phyloP scores from a whole-genome alignment of 2,888 invertebrate species.

The Bellardia bayeri region DNA sequence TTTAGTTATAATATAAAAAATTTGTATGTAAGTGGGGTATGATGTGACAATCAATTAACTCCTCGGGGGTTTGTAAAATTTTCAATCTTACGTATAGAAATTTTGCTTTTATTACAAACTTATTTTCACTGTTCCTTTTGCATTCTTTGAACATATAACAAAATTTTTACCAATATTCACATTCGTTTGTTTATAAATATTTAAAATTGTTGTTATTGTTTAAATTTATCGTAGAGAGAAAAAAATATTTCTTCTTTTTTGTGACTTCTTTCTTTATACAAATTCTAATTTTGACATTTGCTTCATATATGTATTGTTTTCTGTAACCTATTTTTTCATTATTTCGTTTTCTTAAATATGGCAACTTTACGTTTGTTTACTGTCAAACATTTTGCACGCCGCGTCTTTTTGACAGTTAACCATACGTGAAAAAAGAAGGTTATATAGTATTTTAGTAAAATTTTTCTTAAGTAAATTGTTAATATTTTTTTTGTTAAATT shows the following conservation, averaged over 20 bases:
- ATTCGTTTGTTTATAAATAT: slow-evolving; percentile 39
- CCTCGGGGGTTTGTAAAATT: slow-evolving; percentile 51
- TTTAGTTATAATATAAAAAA: slow-evolving; percentile 51
- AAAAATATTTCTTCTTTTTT: slow-evolving; percentile 10
- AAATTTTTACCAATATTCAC: slow-evolving; percentile 3
- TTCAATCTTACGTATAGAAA: slow-evolving; percentile 47
- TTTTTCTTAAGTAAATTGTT: slow-evolving; percentile 49
- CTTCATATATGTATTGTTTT: neutral
- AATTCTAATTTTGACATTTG: slow-evolving; percentile 4
- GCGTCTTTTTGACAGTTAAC: slow-evolving; percentile 63
- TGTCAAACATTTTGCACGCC: slow-evolving; percentile 66
- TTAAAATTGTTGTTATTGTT: slow-evolving; percentile 52
- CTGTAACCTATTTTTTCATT: slow-evolving; percentile 9
- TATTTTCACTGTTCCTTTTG: neutral
- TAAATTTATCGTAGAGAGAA: slow-evolving; percentile 27
- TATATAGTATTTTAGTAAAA: slow-evolving; percentile 65
- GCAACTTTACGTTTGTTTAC: slow-evolving; percentile 51
- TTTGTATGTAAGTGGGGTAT: slow-evolving; percentile 52
- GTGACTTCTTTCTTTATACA: neutral
- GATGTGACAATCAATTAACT: slow-evolving; percentile 65
- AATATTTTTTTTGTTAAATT: slow-evolving; percentile 51
- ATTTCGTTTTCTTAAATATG: neutral
- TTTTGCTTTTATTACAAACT: slow-evolving; percentile 37
- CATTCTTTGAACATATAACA: neutral
- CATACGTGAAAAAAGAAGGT: slow-evolving; percentile 50